A percentile compares a stretch with the other conserved stretches of the same genome.
Evolutionary conservation across 1,140 invertebrate genomes (phyloP).

Genomic region (Plectrocnemia conspersa): DNA sequence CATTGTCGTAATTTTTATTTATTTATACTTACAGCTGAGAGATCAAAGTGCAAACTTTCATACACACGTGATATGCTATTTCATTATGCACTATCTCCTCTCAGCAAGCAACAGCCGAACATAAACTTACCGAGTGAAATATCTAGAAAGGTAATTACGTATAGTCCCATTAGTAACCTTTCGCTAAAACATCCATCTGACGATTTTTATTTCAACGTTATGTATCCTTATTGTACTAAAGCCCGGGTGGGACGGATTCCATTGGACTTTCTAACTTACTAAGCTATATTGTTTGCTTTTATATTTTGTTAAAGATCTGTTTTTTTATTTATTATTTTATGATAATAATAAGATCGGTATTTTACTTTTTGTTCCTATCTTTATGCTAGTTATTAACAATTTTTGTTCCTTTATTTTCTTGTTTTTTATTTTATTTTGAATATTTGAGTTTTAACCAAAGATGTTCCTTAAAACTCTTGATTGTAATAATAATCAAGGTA

Average conservation of each 20-base stretch:
- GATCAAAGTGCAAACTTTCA: constrained; percentile 41
- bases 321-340: too few species aligned
- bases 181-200: not conserved
- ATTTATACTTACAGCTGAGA: constrained; percentile 27
- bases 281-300: not conserved
- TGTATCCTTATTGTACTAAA: not conserved
- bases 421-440: too few species aligned
- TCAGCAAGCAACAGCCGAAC: constrained; percentile 47
- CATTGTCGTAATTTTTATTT: constrained; percentile 11
- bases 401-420: too few species aligned
- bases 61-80: constrained; percentile 50
- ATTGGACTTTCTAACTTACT: not conserved
- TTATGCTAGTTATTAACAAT: too few species aligned
- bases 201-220: not conserved
- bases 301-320: constrained; percentile 1
- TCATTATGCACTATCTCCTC: constrained; percentile 50
- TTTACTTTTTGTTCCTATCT: too few species aligned
- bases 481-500: too few species aligned
- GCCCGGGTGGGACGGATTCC: not conserved
- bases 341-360: too few species aligned
- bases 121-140: constrained; percentile 46
- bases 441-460: too few species aligned
- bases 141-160: constrained; percentile 48
- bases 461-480: too few species aligned
- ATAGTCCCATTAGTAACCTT: not conserved